Base-by-base conservation (phyloP, 1,140 invertebrate species). In the Aphelenchoides besseyi region DNA sequence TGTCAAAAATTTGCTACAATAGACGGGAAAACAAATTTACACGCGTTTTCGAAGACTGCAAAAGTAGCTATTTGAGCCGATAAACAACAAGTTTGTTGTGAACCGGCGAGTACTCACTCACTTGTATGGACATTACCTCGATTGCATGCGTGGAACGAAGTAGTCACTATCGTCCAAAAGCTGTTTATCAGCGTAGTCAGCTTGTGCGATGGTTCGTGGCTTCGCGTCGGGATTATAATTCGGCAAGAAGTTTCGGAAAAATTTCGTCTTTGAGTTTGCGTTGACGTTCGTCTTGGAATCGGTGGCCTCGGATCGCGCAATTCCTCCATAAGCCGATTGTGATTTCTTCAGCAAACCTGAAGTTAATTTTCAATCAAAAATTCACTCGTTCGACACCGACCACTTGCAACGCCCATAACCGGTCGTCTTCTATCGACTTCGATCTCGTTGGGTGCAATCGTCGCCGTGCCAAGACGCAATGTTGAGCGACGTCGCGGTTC, bases 401-500 rank as follows among this genome's bases (percentile, higher is more conserved):
- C 30, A 33, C 63, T 36, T 32, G 63, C 16, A 29, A 37, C 36
- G 16, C 63, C 63, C 63, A 66, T 66, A 12, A 18, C 16, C 1
- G 36, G 30, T 12, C 63, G 63, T 26, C 32, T 37, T 32, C 30
- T 66, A 16, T 66, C 16, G 1, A 33, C 9, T 12, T 66, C 30
- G n/a, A 61, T 33, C 30, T 33, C 30, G 12, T 66, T 12, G 12
- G 30, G 12, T 37, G 30, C 1, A 53, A 30, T 32, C 16, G 63
- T 37, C 30, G 63, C 63, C 18, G 63, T 66, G 30, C 63, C 63
- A 23, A 66, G 29, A 2, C 63, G 16, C n/a, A 66, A 12, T 23
- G 63, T 66, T 53, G 63, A 66, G 1, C 63, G 16, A 23, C 63
- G 16, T 16, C 63, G 30, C 12, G 63, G 30, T 3, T 33, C 32